Evolutionary conservation across 1,140 invertebrate species (phyloP).

Genomic region (Bombus soroeensis): DNA sequence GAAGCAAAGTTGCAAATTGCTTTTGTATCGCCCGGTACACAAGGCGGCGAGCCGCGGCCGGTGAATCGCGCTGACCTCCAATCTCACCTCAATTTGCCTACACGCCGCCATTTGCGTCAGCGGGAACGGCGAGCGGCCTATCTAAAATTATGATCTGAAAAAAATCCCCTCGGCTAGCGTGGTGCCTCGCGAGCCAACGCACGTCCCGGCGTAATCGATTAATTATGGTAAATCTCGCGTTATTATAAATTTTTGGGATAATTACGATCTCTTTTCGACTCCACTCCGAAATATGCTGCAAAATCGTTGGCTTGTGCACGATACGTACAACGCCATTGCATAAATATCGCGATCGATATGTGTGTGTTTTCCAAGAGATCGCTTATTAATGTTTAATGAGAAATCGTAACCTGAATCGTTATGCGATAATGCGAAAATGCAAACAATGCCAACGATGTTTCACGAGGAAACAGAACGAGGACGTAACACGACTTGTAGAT

Average conservation of each 20-base stretch:
- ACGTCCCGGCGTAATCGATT: conserved; percentile 70
- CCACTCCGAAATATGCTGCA: too few species aligned
- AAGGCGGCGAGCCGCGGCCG: conserved; percentile 61
- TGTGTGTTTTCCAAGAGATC: neutral
- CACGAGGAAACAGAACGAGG: neutral
- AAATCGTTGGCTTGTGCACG: too few species aligned
- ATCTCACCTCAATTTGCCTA: conserved; percentile 84
- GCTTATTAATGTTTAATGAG: conserved; percentile 1
- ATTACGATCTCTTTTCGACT: conserved; percentile 45
- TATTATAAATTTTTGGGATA: conserved; percentile 71
- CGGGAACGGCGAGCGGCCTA: conserved; percentile 74
- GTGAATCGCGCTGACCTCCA: conserved; percentile 79
- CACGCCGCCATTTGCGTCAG: conserved; percentile 78
- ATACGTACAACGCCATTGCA: neutral
- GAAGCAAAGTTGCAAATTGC: conserved; percentile 51
- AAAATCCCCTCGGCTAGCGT: conserved; percentile 64
- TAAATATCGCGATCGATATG: neutral
- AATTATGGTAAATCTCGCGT: conserved; percentile 71
- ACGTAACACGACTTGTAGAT: neutral
- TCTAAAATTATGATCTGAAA: conserved; percentile 84
- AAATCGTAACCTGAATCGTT: neutral
- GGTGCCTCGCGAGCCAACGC: conserved; percentile 48
- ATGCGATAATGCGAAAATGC: neutral
- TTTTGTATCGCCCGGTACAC: conserved; percentile 65
- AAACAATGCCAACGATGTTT: neutral